phyloP scores from a whole-genome alignment of 2,113 vertebrate genomes.

The Rhabdornis inornatus region DNA sequence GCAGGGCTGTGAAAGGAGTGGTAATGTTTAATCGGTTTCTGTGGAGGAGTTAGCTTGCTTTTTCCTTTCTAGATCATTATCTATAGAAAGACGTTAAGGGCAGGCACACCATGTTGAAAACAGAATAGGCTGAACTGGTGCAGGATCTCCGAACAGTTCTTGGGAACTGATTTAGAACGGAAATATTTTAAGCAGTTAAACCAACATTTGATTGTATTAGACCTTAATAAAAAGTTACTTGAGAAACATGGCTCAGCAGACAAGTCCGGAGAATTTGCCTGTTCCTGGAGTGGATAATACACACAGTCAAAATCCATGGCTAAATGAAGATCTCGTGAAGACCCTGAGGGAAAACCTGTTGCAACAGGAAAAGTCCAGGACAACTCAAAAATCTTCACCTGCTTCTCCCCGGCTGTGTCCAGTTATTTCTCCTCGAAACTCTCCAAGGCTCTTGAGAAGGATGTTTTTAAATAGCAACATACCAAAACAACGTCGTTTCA shows the following conservation, averaged over 20 bases:
- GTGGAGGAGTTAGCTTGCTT: slow-evolving; percentile 61
- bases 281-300: slow-evolving; percentile 87
- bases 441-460: slow-evolving; percentile 89
- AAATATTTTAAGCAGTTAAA: background rate
- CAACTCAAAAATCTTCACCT: slow-evolving; percentile 82
- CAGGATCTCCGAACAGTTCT: background rate
- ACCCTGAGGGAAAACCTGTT: slow-evolving; percentile 95
- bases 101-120: slow-evolving; percentile 33
- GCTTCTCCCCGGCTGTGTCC: slow-evolving; percentile 88
- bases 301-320: slow-evolving; percentile 80
- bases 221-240: slow-evolving; percentile 39
- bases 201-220: background rate
- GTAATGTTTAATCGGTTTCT: slow-evolving; percentile 66
- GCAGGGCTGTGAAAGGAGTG: slow-evolving; percentile 50
- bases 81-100: slow-evolving; percentile 47
- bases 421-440: slow-evolving; percentile 88
- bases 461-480: slow-evolving; percentile 94
- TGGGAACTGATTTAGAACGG: background rate
- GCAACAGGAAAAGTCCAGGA: slow-evolving; percentile 87
- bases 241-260: slow-evolving; percentile 88
- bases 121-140: slow-evolving; percentile 40
- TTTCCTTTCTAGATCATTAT: slow-evolving; percentile 66
- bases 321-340: slow-evolving; percentile 96
- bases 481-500: slow-evolving; percentile 95
- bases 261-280: slow-evolving; percentile 84